Conservation (phyloP, 2,888 invertebrate species). For the Salticus scenicus region DNA sequence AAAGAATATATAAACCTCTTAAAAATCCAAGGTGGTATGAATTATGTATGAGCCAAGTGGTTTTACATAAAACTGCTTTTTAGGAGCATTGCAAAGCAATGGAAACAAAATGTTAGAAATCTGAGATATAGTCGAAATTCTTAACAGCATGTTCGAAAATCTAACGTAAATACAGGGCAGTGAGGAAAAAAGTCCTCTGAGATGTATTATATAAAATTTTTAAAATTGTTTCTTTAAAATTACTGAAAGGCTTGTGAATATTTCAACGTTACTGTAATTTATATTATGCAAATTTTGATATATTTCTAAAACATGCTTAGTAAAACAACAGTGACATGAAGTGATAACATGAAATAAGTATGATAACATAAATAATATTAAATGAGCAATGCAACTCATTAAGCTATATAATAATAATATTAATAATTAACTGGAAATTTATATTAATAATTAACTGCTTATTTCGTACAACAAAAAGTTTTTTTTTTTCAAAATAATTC, state of each 20-base stretch:
- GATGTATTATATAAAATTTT: background rate
- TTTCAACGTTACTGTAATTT: background rate
- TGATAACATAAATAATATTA: too few relatives aligned
- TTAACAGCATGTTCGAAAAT: background rate
- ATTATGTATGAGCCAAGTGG: background rate
- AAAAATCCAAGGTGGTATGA: slow-evolving; percentile 1
- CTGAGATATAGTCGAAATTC: background rate
- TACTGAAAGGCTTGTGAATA: background rate
- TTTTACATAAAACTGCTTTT: background rate
- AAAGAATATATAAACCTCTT: background rate
- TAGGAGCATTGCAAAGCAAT: background rate
- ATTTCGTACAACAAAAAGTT: too few relatives aligned
- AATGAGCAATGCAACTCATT: too few relatives aligned
- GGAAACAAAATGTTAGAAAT: slow-evolving; percentile 9
- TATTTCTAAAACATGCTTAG: too few relatives aligned
- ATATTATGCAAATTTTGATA: too few relatives aligned
- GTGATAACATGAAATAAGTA: too few relatives aligned
- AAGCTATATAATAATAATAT: too few relatives aligned
- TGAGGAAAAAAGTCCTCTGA: background rate
- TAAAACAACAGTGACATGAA: too few relatives aligned
- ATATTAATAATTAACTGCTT: too few relatives aligned
- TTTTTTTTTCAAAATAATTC: too few relatives aligned
- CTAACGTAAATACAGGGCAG: background rate
- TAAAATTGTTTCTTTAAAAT: background rate
- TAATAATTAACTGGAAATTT: too few relatives aligned